These are phyloP conservation scores for Caenorhabditis angaria DNA, from an alignment of 2,888 invertebrate genomes.

Conservation along the genomic window DNA sequence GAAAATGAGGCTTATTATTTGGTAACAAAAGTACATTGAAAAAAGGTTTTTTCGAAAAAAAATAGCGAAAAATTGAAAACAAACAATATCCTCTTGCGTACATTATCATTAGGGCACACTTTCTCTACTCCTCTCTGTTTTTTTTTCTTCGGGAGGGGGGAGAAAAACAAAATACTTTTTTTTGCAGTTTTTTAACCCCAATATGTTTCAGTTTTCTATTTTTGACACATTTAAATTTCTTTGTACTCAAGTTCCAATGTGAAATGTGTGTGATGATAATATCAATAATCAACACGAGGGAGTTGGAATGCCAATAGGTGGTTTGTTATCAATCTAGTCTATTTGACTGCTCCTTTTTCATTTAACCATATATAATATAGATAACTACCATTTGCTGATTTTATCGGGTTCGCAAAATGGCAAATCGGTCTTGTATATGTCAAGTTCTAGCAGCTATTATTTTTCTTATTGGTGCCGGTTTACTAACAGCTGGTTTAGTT, in stretches of 20 bases:
- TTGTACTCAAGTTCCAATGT: not conserved
- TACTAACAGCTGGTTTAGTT: constrained; percentile 56
- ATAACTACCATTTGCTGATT: not conserved
- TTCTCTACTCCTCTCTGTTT: too few species aligned
- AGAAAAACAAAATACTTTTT: too few species aligned
- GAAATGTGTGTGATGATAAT: not conserved
- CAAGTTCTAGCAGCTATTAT: constrained; percentile 27
- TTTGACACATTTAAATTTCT: too few species aligned
- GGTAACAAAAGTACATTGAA: not conserved
- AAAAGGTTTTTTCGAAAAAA: not conserved
- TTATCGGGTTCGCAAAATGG: constrained; percentile 34
- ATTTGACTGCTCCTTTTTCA: not conserved
- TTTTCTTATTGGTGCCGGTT: constrained; percentile 45
- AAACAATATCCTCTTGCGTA: too few species aligned
- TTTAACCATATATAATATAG: constrained; percentile 2
- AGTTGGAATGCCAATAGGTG: not conserved
- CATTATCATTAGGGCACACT: too few species aligned
- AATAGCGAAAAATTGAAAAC: too few species aligned
- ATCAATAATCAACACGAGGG: constrained; percentile 4
- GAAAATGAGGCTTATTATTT: not conserved
- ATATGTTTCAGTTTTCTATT: too few species aligned
- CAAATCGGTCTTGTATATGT: constrained; percentile 30
- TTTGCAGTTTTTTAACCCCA: too few species aligned
- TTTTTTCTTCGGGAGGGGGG: too few species aligned
- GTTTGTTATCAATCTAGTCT: not conserved